A percentile compares a stretch with the other conserved stretches of the same genome.
These are phyloP conservation scores for Thaumetopoea pityocampa DNA, from an alignment of 1,140 invertebrate species.

Conservation along the genomic window DNA sequence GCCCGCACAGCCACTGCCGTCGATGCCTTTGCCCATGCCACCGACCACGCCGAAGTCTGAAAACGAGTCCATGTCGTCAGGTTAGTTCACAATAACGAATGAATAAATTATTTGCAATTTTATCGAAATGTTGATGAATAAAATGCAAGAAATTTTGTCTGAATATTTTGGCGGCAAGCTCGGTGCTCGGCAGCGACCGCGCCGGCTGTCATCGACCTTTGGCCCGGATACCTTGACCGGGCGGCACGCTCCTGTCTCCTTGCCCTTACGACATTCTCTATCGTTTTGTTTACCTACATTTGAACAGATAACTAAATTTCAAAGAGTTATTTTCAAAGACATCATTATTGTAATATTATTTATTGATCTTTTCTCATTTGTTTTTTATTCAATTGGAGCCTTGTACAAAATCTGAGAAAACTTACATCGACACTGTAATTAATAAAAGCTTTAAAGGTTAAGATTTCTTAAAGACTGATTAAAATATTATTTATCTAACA, in stretches of 20 bases:
- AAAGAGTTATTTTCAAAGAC: slow-evolving; percentile 3
- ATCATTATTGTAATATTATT: slow-evolving; percentile 4
- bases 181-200: slow-evolving; percentile 25
- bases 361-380: too few species aligned
- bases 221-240: slow-evolving; percentile 72
- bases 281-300: slow-evolving; percentile 61
- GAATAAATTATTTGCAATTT: slow-evolving; percentile 9
- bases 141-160: slow-evolving; percentile 21
- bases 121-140: slow-evolving; percentile 5
- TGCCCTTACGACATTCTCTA: slow-evolving; percentile 48
- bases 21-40: slow-evolving; percentile 69
- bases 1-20: slow-evolving; percentile 31
- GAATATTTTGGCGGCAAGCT: slow-evolving; percentile 43
- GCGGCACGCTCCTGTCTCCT: slow-evolving; percentile 54
- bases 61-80: slow-evolving; percentile 74
- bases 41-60: slow-evolving; percentile 74
- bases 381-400: too few species aligned
- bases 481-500: too few species aligned
- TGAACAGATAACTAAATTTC: too few species aligned
- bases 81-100: slow-evolving; percentile 37
- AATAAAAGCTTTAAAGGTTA: too few species aligned
- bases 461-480: too few species aligned
- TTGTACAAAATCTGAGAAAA: too few species aligned
- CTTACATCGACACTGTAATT: too few species aligned
- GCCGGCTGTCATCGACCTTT: slow-evolving; percentile 70